Evolutionary conservation across 2,888 invertebrate genomes (phyloP), one percentile per base, ranked within the genome.

Genomic region (Lithophane socia): DNA sequence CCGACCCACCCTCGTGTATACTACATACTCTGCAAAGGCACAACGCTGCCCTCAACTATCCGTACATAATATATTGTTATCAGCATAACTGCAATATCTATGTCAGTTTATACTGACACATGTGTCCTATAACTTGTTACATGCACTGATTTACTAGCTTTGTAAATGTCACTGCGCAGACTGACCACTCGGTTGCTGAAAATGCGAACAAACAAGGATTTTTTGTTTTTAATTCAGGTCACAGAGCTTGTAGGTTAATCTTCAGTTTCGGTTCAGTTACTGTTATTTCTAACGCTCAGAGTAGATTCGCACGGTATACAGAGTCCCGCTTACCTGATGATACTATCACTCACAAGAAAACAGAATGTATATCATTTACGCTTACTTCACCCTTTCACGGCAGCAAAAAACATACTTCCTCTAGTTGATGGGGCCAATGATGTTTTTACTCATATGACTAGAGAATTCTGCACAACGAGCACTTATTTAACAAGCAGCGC

Each of bases 41-140:
- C 84, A 83, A 84, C 77, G 79, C 80, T 67, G 67, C 72, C 77
- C 66, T 65, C 67, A 54, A 79, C 77, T 73, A 81, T 76, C 77
- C 79, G 66, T 65, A 77, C 73, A 52, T 66, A 88, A 87, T 87
- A 87, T 88, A 82, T 82, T 84, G 82, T 82, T 86, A 80, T 77
- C 77, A 86, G 71, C 77, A 74, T 66, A 75, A 73, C 68, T 77
- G 76, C 84, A 81, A 61, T 82, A 74, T 73, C 65, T 79, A 65
- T 66, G 66, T 65, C 44, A 64, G 49, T 74, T 65, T 70, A 66
- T 68, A 68, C 84, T 83, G 84, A 75, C 75, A 71, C 58, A 68
- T 64, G 56, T 64, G 63, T 9, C 37, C 54, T 44, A 73, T 68
- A 54, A 69, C 58, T 61, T 44, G 70, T 71, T 73, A 75, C 24